Base-by-base conservation (phyloP, 2,797 vertebrate species). In the Acipenser ruthenus region DNA sequence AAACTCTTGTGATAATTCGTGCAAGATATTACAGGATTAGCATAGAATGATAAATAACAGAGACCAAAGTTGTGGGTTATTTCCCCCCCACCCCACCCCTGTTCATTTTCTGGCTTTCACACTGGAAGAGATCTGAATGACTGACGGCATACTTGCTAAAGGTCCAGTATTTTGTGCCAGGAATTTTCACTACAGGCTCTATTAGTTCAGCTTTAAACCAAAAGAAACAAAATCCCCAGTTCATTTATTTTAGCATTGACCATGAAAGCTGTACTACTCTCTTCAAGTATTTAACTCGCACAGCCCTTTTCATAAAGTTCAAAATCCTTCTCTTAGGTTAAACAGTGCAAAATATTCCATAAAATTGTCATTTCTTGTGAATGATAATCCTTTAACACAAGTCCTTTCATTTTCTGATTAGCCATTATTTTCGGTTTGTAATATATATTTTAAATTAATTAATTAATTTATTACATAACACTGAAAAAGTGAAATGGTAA, bases 141-240 rank as follows among this genome's bases (percentile, higher is more conserved):
- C 37, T 37, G 37, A 68, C 60, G 65, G 71, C 67, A 78, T 77
- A 74, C 59, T 77, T 78, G 76, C 60, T 69, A 69, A 70, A 65
- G 62, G 69, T 72, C 71, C 72, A 75, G 70, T 12, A 65, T 64
- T 70, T 67, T 62, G 60, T 55, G 71, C 70, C 73, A 75, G 37
- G 15, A 65, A 69, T 65, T 72, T 72, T 68, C 70, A 69, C 69
- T 71, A 72, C 63, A 73, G 50, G 71, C 71, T 75, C 70, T 70
- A 37, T 72, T 73, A 63, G 52, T 64, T 67, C 15, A 59, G 10
- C 62, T 65, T 66, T 55, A 12, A 65, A 37, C 67, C 72, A 71
- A 73, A 73, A 74, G 71, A 66, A 76, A 77, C 71, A 65, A 60
- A 75, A 68, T 58, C 55, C 53, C 70, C 69, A 73, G 62, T 62